Base-by-base conservation (phyloP, 2,113 vertebrate genomes). In the Setophaga coronata region DNA sequence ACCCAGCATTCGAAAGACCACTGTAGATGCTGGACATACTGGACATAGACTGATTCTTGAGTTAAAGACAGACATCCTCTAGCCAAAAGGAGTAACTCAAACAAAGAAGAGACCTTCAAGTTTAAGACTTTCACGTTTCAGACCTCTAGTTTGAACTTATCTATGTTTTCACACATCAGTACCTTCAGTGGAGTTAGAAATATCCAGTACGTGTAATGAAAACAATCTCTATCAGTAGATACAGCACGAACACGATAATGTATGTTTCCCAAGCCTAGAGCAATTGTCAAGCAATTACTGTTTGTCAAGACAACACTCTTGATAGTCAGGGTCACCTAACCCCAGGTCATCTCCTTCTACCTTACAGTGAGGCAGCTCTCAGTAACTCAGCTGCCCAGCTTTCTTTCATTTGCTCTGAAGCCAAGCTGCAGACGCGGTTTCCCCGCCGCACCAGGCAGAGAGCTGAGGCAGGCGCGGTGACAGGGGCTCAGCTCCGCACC, bases 161-260 rank as follows among this genome's bases (percentile, higher is more conserved):
- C 85, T 93, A 4, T 60, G 72, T 95, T 95, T 92, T 92, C 88
- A 90, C 72, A 96, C 57, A 95, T 90, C 64, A 65, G 61, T 71
- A 90, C 34, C 43, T 81, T 73, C 71, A 47, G 60, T 9, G 10
- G 65, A 90, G 90, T 65, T 84, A 78, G 86, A 84, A 93, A 83
- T 84, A 92, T 1, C 60, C 77, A 76, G 51, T 36, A 31, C 2
- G 69, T 53, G 89, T 77, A 92, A 94, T 9, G 64, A 96, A 96
- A 96, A 94, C 92, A 95, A 71, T 28, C 88, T 93, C 89, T 96
- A 84, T 93, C 95, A 89, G 88, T 29, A 89, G 62, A 81, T 90
- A 88, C 78, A 53, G 74, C 90, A 93, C 3, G 61, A 71, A 94
- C 80, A 79, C 2, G 92, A 92, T 83, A 96, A 93, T 21, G 12